Base-by-base conservation (phyloP, 2,888 invertebrate genomes). In the Helicoverpa assulta region DNA sequence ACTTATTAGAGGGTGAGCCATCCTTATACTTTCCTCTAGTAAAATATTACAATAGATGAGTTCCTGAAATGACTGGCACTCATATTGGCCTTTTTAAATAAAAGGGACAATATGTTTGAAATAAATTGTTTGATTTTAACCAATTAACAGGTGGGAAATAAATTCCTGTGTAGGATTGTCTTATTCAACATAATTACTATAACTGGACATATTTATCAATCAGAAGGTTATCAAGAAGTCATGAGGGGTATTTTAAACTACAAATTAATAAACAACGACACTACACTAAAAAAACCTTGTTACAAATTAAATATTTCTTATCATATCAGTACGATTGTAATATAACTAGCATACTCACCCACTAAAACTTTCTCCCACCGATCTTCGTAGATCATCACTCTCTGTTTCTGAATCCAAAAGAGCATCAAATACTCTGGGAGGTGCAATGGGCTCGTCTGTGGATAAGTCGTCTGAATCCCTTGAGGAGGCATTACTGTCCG, bases 401-500 rank as follows among this genome's bases (percentile, higher is more conserved):
- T 92, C 92, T 12, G 85, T 87, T 63, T 91, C 92, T 1, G 91
- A 90, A 63, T 77, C 83, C 60, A 86, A 70, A 37, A 56, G 54
- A 51, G 51, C 88, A 29, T 90, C 88, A 67, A 82, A 78, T 12
- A 80, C 84, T 57, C 86, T 84, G 4, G 87, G 64, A 14, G 81
- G 70, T 26, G 83, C 83, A 6, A 81, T 73, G 53, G 72, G 83
- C 51, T 93, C 93, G 16, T 90, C 93, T 6, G 75, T 80, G 0
- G 94, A 93, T 47, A 92, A 80, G 83, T 95, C 95, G 78, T 95
- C 95, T 14, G 95, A 95, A 83, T 95, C 95, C 73, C 89, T 89
- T 0, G 92, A 91, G 0, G 94, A 94, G 26, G 86, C 90, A 82
- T 91, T 91, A 67, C 91, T 94, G 63, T 94, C 93, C 0, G 92